Evolutionary conservation across 1,140 invertebrate species (phyloP).

Genomic region (Drosophila grimshawi): DNA sequence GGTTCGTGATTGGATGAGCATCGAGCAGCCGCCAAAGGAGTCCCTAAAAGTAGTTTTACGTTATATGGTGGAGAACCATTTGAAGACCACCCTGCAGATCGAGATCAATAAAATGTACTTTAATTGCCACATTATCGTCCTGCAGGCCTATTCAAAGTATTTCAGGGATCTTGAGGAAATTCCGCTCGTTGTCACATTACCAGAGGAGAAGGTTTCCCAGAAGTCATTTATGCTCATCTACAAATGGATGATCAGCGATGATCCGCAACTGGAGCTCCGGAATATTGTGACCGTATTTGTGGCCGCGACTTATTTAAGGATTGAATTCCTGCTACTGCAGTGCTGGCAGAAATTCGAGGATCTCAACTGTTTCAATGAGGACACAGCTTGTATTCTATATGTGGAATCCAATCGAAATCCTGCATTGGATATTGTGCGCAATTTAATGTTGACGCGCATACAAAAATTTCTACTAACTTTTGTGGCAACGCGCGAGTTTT

Average conservation of each 20-base stretch:
- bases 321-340: constrained; percentile 90
- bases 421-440: constrained; percentile 59
- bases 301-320: constrained; percentile 88
- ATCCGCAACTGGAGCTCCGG: constrained; percentile 87
- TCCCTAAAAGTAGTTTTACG: constrained; percentile 46
- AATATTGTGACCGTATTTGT: constrained; percentile 89
- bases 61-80: constrained; percentile 67
- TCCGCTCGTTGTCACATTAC: constrained; percentile 46
- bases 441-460: constrained; percentile 91
- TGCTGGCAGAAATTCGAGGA: constrained; percentile 90
- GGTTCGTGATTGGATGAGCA: constrained; percentile 52
- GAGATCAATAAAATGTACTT: constrained; percentile 68
- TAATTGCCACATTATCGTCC: constrained; percentile 72
- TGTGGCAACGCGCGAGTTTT: constrained; percentile 89
- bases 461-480: constrained; percentile 90
- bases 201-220: constrained; percentile 85
- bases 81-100: constrained; percentile 70
- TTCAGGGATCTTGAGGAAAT: constrained; percentile 49
- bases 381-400: constrained; percentile 87
- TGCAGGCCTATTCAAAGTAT: constrained; percentile 73
- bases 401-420: constrained; percentile 86
- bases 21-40: constrained; percentile 56
- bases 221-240: constrained; percentile 89
- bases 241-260: constrained; percentile 91
- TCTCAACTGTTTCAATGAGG: constrained; percentile 88